Conservation (phyloP, 2,113 vertebrate species). For the Leucoraja erinaceus region DNA sequence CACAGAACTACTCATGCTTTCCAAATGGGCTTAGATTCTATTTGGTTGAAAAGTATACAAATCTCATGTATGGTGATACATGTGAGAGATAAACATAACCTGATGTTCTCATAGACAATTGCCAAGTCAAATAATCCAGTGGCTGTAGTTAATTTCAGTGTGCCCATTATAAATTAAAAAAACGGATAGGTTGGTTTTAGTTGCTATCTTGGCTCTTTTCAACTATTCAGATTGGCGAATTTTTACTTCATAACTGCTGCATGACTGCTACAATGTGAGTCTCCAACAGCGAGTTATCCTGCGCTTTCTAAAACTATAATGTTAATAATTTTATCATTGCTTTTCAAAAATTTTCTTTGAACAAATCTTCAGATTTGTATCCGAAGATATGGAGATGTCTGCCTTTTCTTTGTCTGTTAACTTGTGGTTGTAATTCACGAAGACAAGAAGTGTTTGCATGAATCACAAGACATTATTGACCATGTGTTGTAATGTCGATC, state of each 20-base stretch:
- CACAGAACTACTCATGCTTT: neutral
- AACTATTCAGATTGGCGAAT: slow-evolving; percentile 27
- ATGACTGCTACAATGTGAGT: slow-evolving; percentile 24
- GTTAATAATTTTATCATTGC: slow-evolving; percentile 13
- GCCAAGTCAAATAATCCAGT: slow-evolving; percentile 7
- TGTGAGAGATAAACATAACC: slow-evolving; percentile 12
- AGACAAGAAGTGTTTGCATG: slow-evolving; percentile 24
- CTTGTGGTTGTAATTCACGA: slow-evolving; percentile 14
- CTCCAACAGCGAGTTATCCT: neutral
- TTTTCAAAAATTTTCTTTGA: neutral
- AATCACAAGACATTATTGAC: slow-evolving; percentile 17
- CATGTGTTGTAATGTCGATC: neutral
- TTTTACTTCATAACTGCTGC: slow-evolving; percentile 35
- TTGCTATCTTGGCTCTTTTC: slow-evolving; percentile 28
- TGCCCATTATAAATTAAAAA: slow-evolving; percentile 17
- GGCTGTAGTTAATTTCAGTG: slow-evolving; percentile 8
- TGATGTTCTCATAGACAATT: slow-evolving; percentile 22
- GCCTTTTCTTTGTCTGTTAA: slow-evolving; percentile 32
- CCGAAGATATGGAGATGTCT: neutral
- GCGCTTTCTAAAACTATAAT: neutral
- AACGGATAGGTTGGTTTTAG: slow-evolving; percentile 6
- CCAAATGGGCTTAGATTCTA: slow-evolving; percentile 27
- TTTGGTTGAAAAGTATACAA: neutral
- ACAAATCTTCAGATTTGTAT: slow-evolving; percentile 13
- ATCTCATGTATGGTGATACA: neutral